phyloP scores from a whole-genome alignment of 2,888 invertebrate genomes.

The Meteorus colon region DNA sequence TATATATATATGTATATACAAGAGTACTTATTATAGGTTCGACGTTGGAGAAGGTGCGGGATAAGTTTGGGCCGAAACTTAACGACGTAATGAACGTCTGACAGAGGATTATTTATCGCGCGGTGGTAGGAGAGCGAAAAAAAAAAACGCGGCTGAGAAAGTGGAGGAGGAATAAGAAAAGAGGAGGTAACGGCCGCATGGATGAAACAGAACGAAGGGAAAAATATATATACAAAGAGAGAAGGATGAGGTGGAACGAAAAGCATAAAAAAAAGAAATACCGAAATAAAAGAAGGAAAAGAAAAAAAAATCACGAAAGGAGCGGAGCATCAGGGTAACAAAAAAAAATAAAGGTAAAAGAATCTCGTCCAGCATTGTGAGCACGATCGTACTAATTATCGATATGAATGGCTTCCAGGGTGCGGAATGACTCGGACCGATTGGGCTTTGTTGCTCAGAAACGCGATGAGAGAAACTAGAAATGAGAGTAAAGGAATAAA shows the following conservation, averaged over 20 bases:
- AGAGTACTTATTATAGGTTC: slow-evolving; percentile 45
- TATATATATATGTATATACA: not conserved
- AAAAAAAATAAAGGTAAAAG: slow-evolving; percentile 38
- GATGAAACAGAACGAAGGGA: slow-evolving; percentile 36
- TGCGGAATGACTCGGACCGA: slow-evolving; percentile 59
- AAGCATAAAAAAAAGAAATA: slow-evolving; percentile 15
- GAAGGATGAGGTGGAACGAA: slow-evolving; percentile 40
- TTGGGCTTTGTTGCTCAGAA: slow-evolving; percentile 55
- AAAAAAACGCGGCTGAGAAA: slow-evolving; percentile 46
- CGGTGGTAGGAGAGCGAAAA: slow-evolving; percentile 50
- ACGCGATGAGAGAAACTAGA: slow-evolving; percentile 20
- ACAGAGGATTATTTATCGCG: slow-evolving; percentile 69
- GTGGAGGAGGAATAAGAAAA: slow-evolving; percentile 47
- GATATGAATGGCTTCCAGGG: slow-evolving; percentile 60
- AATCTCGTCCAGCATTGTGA: slow-evolving; percentile 55
- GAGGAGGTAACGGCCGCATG: slow-evolving; percentile 38
- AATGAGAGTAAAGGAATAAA: slow-evolving; percentile 19
- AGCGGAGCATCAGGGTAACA: slow-evolving; percentile 24
- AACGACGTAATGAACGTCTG: slow-evolving; percentile 70
- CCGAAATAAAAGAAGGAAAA: slow-evolving; percentile 31
- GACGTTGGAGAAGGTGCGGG: slow-evolving; percentile 44
- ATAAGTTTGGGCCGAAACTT: slow-evolving; percentile 65
- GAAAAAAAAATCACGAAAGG: slow-evolving; percentile 5
- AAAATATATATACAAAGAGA: slow-evolving; percentile 35
- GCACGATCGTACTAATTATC: slow-evolving; percentile 64